Percentiles rank a stretch among this genome's conserved stretches.
Conservation (phyloP, 2,797 vertebrate genomes). For the Tadarida brasiliensis region DNA sequence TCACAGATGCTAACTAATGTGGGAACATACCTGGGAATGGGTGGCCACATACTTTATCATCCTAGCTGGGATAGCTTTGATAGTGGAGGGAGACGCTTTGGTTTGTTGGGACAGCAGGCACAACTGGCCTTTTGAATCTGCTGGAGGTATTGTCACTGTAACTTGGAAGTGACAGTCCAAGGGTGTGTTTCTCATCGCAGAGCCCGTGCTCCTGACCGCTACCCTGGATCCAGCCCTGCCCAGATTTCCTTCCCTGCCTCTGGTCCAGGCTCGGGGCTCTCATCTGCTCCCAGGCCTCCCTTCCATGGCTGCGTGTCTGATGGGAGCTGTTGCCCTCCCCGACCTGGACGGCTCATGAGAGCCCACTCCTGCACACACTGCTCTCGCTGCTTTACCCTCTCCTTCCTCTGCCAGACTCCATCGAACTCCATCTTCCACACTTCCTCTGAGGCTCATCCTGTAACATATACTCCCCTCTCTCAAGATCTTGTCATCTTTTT, state of each 20-base stretch:
- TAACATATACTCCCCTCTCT: background rate
- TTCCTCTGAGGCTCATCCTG: background rate
- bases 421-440: background rate
- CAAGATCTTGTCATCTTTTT: background rate
- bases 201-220: rapidly evolving
- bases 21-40: background rate
- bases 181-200: background rate
- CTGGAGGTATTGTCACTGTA: background rate
- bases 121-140: background rate
- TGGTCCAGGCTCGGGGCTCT: background rate
- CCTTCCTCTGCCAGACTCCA: background rate
- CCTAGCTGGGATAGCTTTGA: background rate
- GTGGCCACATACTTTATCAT: background rate
- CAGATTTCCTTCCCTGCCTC: background rate
- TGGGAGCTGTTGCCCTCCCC: rapidly evolving
- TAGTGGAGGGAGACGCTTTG: background rate
- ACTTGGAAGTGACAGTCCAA: background rate
- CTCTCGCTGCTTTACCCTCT: rapidly evolving
- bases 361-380: rapidly evolving
- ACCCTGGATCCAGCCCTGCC: background rate
- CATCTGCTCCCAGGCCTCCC: too few relatives aligned
- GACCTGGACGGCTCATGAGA: background rate
- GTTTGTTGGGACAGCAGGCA: background rate
- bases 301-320: background rate
- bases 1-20: background rate